phyloP scores from a whole-genome alignment of 2,888 invertebrate species.

The Monoplex corrugatus region DNA sequence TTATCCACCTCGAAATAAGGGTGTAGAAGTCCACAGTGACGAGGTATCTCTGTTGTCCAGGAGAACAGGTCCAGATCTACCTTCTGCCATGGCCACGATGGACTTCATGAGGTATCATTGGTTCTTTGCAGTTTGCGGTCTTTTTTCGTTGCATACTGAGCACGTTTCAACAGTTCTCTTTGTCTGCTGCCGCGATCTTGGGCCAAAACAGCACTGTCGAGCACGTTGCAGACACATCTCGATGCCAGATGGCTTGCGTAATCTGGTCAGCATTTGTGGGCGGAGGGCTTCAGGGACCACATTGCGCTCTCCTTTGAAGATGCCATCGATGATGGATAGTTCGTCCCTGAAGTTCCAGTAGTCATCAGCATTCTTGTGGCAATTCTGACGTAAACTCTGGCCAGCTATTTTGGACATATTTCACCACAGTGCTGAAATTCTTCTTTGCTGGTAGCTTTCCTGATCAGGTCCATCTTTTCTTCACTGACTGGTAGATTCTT shows the following conservation, averaged over 20 bases:
- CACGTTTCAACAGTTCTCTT: background rate
- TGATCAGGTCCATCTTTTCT: background rate
- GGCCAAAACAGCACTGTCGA: slow-evolving; percentile 35
- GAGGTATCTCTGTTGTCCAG: background rate
- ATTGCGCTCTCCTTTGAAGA: slow-evolving; percentile 30
- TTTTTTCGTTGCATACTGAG: background rate
- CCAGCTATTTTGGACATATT: background rate
- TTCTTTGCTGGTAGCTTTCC: background rate
- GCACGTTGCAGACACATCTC: slow-evolving; percentile 4
- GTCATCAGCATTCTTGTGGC: background rate
- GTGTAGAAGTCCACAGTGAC: too few relatives aligned
- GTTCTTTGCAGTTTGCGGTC: background rate
- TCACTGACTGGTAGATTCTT: slow-evolving; percentile 27
- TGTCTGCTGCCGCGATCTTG: background rate
- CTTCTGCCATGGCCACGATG: slow-evolving; percentile 13
- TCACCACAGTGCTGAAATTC: background rate
- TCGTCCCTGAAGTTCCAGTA: slow-evolving; percentile 41
- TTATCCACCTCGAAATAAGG: too few relatives aligned
- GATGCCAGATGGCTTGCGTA: slow-evolving; percentile 25
- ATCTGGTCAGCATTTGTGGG: slow-evolving; percentile 7
- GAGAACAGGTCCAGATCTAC: slow-evolving; percentile 6
- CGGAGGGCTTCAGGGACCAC: background rate
- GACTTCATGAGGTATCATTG: background rate
- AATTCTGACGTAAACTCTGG: background rate
- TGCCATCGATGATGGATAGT: slow-evolving; percentile 22